Percentiles rank a stretch among this genome's conserved stretches.
phyloP scores from a whole-genome alignment of 2,113 vertebrate genomes.

The Sorex araneus region DNA sequence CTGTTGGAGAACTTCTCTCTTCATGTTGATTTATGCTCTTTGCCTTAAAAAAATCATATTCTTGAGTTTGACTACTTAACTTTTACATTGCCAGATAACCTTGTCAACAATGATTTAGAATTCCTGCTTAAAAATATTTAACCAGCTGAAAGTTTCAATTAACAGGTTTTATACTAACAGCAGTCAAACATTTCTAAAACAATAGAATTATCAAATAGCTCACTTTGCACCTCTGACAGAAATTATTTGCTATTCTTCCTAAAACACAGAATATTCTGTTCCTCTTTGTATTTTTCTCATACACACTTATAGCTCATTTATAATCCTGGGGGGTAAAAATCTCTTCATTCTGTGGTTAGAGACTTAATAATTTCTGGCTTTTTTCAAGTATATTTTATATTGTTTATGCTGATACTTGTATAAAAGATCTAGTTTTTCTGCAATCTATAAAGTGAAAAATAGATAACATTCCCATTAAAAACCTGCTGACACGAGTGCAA shows the following conservation, averaged over 20 bases:
- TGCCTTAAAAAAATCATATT: constrained; percentile 2
- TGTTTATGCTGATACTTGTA: background rate
- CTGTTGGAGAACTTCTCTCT: background rate
- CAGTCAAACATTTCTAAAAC: constrained; percentile 42
- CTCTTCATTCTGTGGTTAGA: background rate
- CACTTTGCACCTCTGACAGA: constrained; percentile 15
- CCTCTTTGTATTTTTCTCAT: constrained; percentile 15
- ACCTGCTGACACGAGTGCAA: background rate
- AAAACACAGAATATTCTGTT: background rate
- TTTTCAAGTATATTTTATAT: background rate
- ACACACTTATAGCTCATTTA: background rate
- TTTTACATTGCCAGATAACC: constrained; percentile 53
- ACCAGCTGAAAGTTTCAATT: background rate
- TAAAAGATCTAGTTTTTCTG: constrained; percentile 17
- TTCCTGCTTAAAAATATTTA: constrained; percentile 36
- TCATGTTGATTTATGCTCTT: background rate
- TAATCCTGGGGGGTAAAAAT: background rate
- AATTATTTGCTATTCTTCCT: background rate
- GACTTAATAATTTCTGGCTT: background rate
- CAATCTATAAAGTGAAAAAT: background rate
- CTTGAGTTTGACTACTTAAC: constrained; percentile 3
- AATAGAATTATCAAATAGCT: constrained; percentile 9
- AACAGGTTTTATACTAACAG: constrained; percentile 16
- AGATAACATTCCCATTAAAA: background rate
- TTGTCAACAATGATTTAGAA: constrained; percentile 41